Percentiles rank a stretch among this genome's conserved stretches.
Conservation (phyloP, 2,888 invertebrate species). For the Sesamia inferens region DNA sequence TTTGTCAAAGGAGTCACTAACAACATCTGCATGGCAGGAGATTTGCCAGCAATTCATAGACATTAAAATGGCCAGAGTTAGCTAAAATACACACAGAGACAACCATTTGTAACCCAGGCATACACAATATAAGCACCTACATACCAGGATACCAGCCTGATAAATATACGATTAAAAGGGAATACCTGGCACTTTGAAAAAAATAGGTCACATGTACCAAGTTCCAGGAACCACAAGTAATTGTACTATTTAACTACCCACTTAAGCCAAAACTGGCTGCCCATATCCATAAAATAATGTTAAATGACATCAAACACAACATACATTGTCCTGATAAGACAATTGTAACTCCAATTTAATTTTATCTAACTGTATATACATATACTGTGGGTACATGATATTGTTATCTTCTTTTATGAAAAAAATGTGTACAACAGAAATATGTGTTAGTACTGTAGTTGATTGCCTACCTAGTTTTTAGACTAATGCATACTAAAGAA, state of each 20-base stretch:
- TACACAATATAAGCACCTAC: neutral
- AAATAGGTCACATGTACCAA: neutral
- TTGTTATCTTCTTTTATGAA: conserved; percentile 39
- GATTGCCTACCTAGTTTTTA: conserved; percentile 6
- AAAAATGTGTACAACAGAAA: conserved; percentile 20
- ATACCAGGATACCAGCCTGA: neutral
- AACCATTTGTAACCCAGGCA: neutral
- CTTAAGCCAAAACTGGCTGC: neutral
- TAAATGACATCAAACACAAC: conserved; percentile 16
- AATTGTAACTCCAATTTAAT: conserved; percentile 20
- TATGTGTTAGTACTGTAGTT: conserved; percentile 9
- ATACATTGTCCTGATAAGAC: conserved; percentile 39
- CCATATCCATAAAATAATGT: neutral
- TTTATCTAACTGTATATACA: conserved; percentile 41
- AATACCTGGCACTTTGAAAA: neutral
- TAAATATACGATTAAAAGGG: neutral
- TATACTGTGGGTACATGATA: conserved; percentile 21
- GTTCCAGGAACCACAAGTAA: neutral
- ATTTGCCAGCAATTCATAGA: neutral
- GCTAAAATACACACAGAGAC: neutral
- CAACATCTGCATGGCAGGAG: neutral
- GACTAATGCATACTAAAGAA: conserved; percentile 1
- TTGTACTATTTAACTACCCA: neutral
- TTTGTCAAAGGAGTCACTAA: neutral
- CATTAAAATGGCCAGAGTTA: neutral